phyloP scores from a whole-genome alignment of 2,797 vertebrate genomes.

The Tapera naevia region DNA sequence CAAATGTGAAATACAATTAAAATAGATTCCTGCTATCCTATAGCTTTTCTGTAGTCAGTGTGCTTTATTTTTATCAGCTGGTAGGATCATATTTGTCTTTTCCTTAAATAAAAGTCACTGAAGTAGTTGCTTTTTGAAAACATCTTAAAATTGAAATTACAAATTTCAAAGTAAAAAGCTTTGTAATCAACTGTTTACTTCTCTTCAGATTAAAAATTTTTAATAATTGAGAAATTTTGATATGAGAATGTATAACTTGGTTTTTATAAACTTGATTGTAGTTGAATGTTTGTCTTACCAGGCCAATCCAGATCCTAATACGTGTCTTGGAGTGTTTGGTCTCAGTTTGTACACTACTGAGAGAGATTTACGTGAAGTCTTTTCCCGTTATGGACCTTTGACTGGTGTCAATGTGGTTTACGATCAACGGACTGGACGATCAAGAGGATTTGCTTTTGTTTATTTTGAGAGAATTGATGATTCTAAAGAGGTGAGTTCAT shows the following conservation, averaged over 20 bases:
- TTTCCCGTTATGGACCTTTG: conserved; percentile 90
- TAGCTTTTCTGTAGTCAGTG: not conserved
- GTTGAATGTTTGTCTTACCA: conserved; percentile 61
- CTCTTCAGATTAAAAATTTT: not conserved
- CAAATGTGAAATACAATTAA: not conserved
- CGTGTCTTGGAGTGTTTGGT: conserved; percentile 92
- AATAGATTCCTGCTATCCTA: not conserved
- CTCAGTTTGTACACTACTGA: conserved; percentile 95
- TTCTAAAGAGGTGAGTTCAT: conserved; percentile 88
- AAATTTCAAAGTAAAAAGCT: not conserved
- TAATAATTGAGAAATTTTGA: not conserved
- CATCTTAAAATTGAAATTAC: not conserved
- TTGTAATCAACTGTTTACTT: not conserved
- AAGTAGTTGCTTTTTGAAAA: not conserved
- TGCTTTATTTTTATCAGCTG: not conserved
- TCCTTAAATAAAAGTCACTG: not conserved
- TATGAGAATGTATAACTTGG: not conserved
- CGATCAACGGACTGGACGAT: conserved; percentile 91
- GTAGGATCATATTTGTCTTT: too few species aligned
- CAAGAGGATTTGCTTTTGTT: conserved; percentile 93
- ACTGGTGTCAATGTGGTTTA: conserved; percentile 93
- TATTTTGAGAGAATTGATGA: conserved; percentile 94
- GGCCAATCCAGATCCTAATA: conserved; percentile 94
- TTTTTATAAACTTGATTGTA: not conserved
- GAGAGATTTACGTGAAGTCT: conserved; percentile 91